Percentiles rank a stretch among this genome's conserved stretches.
Conservation (phyloP, 2,113 vertebrate genomes). For the Bombycilla garrulus region DNA sequence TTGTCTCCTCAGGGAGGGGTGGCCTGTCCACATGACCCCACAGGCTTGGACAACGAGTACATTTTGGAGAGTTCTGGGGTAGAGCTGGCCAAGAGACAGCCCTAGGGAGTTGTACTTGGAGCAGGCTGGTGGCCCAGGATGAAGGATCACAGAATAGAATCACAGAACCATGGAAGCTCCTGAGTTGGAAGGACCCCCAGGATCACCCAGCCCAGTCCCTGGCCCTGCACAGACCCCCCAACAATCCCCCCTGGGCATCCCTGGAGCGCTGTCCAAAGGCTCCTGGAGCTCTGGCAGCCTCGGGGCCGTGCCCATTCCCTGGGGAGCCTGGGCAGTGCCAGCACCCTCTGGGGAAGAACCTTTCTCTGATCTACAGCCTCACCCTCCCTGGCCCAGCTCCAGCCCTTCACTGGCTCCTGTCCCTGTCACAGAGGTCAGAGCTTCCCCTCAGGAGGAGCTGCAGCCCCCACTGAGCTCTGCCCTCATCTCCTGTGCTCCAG, state of each 20-base stretch:
- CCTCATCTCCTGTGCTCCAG: not conserved
- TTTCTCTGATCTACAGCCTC: fast-evolving
- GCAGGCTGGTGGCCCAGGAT: not conserved
- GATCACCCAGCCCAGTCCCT: fast-evolving
- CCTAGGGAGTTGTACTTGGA: not conserved
- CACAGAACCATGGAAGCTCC: not conserved
- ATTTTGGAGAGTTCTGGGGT: not conserved
- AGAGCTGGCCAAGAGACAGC: not conserved
- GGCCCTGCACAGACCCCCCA: not conserved
- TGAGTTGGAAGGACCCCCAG: not conserved
- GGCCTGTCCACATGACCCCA: not conserved
- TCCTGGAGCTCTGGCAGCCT: not conserved
- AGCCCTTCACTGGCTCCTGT: fast-evolving
- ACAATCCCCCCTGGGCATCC: not conserved
- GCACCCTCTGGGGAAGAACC: not conserved
- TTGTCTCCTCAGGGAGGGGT: not conserved
- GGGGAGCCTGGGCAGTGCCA: not conserved
- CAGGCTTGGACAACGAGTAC: not conserved
- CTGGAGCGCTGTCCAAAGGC: fast-evolving
- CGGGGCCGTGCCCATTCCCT: not conserved
- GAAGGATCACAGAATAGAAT: not conserved
- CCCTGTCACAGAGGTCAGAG: fast-evolving
- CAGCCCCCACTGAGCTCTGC: not conserved
- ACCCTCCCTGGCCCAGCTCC: fast-evolving
- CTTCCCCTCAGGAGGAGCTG: not conserved